These are phyloP conservation scores for Lynx canadensis DNA, from an alignment of 2,113 vertebrate species.

Conservation along the genomic window DNA sequence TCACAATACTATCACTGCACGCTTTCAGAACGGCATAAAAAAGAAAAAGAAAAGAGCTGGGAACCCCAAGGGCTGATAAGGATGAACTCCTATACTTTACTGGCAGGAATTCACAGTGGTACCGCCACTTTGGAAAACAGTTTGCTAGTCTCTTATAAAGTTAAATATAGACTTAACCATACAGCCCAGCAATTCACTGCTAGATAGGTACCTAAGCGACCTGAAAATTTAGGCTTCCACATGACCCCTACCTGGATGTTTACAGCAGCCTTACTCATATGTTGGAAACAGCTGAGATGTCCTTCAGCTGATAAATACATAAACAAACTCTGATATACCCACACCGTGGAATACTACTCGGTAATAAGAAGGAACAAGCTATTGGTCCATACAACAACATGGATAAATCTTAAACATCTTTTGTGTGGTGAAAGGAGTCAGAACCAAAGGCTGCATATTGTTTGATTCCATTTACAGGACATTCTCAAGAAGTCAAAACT, in stretches of 20 bases:
- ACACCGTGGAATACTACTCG: background rate
- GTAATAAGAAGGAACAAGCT: background rate
- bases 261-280: background rate
- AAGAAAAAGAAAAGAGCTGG: background rate
- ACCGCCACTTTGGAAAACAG: background rate
- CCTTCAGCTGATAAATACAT: background rate
- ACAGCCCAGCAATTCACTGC: background rate
- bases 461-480: background rate
- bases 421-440: background rate
- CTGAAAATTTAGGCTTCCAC: background rate
- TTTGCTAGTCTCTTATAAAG: background rate
- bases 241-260: background rate
- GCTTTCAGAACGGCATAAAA: background rate
- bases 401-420: background rate
- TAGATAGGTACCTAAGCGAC: background rate
- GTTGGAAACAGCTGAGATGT: background rate
- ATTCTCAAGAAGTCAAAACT: background rate
- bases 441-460: background rate
- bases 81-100: background rate
- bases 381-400: too few species aligned
- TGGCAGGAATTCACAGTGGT: background rate
- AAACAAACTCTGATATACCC: background rate
- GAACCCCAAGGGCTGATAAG: background rate
- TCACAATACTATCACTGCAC: background rate
- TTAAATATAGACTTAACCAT: background rate